Base-by-base conservation (phyloP, 2,113 vertebrate species). In the Polypterus bichir region DNA sequence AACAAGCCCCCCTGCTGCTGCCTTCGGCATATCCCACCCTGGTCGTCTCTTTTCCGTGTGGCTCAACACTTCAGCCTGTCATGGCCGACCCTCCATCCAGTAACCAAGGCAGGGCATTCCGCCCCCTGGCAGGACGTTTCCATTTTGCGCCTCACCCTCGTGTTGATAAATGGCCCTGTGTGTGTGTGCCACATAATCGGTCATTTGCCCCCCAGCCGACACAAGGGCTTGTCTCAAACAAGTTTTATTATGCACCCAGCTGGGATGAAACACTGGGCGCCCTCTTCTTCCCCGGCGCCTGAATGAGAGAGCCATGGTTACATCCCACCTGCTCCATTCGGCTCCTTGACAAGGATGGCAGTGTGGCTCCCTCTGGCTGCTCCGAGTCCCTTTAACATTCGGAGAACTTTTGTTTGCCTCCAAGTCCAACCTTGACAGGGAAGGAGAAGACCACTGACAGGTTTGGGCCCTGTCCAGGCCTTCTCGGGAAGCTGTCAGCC, bases 401-500 rank as follows among this genome's bases (percentile, higher is more conserved):
- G 71, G 73, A 83, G 79, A 77, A 74, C 74, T 45, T 65, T 66
- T 63, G 49, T 59, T 69, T 73, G 67, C 70, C 60, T 11, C 70
- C 56, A 60, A 65, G 66, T 62, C 54, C 68, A 53, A 45, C 54
- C 51, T 61, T 69, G 67, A 69, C 67, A 68, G 59, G 63, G 59
- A 52, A 52, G 51, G 9, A 57, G 54, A 52, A 69, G 67, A 70
- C 69, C 70, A 76, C 68, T 69, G 72, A 77, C 74, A 77, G 74
- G 74, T 76, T 71, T 80, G 82, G 82, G 82, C 79, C 67, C 44
- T 60, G 68, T 81, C 82, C 82, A 81, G 77, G 69, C 74, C 75
- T 73, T 75, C 77, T 77, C 72, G 76, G 77, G 80, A 83, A 72
- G 76, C 84, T 83, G 82, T 83, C 79, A 83, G 79, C 74, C 69